Percentiles rank a stretch among this genome's conserved stretches.
Conservation (phyloP, 2,113 vertebrate species). For the Chloropsis cyanopogon region DNA sequence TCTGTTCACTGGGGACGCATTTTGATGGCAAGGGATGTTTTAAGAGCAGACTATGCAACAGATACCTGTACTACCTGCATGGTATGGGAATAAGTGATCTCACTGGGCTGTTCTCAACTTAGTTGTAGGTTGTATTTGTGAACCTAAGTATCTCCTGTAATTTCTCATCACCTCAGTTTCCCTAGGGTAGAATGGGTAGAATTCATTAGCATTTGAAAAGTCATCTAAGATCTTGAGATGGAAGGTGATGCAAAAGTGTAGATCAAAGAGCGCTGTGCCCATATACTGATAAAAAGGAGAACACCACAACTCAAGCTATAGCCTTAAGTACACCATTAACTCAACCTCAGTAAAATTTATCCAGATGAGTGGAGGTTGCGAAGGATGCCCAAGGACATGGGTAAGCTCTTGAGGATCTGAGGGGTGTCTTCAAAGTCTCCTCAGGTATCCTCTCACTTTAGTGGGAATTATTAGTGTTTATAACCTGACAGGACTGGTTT, state of each 20-base stretch:
- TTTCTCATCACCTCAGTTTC: slow-evolving; percentile 52
- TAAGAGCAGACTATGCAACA: slow-evolving; percentile 2
- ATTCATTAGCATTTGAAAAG: slow-evolving; percentile 57
- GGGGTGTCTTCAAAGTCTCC: slow-evolving; percentile 26
- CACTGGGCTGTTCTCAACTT: not conserved
- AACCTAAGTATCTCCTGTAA: slow-evolving; percentile 18
- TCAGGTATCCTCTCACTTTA: not conserved
- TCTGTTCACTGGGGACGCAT: not conserved
- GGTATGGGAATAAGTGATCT: not conserved
- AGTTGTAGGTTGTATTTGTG: slow-evolving; percentile 25
- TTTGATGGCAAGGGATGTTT: not conserved
- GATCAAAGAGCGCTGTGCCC: slow-evolving; percentile 34
- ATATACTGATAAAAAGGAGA: slow-evolving; percentile 29
- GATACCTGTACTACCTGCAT: slow-evolving; percentile 34
- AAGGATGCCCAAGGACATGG: slow-evolving; percentile 37
- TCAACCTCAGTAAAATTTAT: slow-evolving; percentile 49
- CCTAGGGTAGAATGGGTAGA: not conserved
- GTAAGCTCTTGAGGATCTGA: slow-evolving; percentile 9
- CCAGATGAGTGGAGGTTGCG: not conserved
- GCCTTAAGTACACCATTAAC: slow-evolving; percentile 27
- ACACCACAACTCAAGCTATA: not conserved
- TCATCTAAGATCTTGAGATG: slow-evolving; percentile 13
- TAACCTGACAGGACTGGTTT: slow-evolving; percentile 36
- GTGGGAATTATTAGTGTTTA: not conserved
- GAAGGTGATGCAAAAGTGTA: not conserved